These are phyloP conservation scores for Lordiphosa fenestrarum DNA, from an alignment of 2,888 invertebrate genomes.

Conservation along the genomic window DNA sequence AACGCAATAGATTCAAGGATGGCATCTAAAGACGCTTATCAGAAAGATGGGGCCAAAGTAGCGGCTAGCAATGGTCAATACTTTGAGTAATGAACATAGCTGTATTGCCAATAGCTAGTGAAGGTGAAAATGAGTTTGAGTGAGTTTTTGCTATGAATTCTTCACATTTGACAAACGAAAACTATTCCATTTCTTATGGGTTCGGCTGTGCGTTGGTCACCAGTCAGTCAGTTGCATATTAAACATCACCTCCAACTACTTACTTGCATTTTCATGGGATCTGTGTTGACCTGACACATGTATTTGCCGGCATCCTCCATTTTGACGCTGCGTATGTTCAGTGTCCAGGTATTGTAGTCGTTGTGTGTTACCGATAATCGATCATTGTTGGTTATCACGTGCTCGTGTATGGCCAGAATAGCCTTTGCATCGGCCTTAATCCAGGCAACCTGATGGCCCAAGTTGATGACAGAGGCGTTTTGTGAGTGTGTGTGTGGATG, in stretches of 20 bases:
- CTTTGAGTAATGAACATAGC: too few species aligned
- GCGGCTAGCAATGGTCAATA: too few species aligned
- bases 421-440: conserved; percentile 97
- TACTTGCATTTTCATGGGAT: conserved; percentile 97
- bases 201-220: too few species aligned
- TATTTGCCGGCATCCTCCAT: conserved; percentile 94
- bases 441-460: conserved; percentile 89
- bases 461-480: conserved; percentile 35
- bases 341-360: conserved; percentile 96
- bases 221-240: too few species aligned
- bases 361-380: conserved; percentile 94
- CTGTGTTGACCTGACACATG: conserved; percentile 97
- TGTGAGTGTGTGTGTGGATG: conserved; percentile 28
- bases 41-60: too few species aligned
- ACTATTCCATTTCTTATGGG: too few species aligned
- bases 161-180: too few species aligned
- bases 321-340: conserved; percentile 91
- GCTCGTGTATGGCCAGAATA: conserved; percentile 95
- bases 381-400: conserved; percentile 95
- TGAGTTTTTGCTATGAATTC: too few species aligned
- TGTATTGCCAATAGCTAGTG: too few species aligned
- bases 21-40: too few species aligned
- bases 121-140: too few species aligned
- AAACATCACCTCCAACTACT: conserved; percentile 32
- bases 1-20: too few species aligned